Evolutionary conservation across 2,113 vertebrate species (phyloP).

Genomic region (Gasterosteus nipponicus): DNA sequence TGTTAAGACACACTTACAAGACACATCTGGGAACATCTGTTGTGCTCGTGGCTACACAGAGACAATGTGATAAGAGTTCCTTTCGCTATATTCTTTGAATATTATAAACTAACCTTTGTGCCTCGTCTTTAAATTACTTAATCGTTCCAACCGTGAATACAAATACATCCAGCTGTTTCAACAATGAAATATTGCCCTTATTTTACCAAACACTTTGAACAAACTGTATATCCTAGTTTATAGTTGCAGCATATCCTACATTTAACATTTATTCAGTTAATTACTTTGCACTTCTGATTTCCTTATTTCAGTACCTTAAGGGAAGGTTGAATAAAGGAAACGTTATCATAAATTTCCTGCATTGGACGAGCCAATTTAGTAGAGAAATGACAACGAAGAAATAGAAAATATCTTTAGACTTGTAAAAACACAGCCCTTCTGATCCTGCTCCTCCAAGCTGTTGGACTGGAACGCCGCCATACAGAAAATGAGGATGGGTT

Average conservation of each 20-base stretch:
- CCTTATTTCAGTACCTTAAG: neutral
- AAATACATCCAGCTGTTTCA: too few species aligned
- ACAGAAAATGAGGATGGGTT: neutral
- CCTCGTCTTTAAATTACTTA: neutral
- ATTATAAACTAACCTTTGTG: neutral
- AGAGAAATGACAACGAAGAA: neutral
- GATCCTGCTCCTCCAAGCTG: neutral
- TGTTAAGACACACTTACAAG: conserved; percentile 7
- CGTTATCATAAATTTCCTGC: neutral
- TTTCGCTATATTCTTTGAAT: neutral
- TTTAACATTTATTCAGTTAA: too few species aligned
- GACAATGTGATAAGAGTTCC: neutral
- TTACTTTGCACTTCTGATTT: neutral
- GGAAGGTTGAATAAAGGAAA: neutral
- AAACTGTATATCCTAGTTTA: too few species aligned
- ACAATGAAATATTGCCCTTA: too few species aligned
- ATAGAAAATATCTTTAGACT: neutral
- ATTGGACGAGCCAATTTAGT: neutral
- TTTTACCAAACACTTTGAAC: too few species aligned
- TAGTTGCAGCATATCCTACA: too few species aligned
- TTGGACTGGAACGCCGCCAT: conserved; percentile 6
- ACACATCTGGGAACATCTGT: conserved; percentile 7
- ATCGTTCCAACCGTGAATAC: neutral
- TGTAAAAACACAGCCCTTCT: neutral
- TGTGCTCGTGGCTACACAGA: conserved; percentile 6